These are phyloP conservation scores for Trypoxylon attenuatum DNA, from an alignment of 2,888 invertebrate species.

Conservation along the genomic window DNA sequence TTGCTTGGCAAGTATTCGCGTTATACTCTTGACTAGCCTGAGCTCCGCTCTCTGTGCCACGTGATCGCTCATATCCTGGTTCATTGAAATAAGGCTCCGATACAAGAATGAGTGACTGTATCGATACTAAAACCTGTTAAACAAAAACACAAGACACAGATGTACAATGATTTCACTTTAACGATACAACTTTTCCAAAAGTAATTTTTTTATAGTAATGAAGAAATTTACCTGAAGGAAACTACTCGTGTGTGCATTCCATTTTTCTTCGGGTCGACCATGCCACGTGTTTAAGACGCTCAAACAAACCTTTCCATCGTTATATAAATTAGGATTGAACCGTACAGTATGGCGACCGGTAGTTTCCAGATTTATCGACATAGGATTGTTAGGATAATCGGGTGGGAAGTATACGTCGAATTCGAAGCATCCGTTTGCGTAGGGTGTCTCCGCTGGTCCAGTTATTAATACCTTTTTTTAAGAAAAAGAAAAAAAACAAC, in stretches of 20 bases:
- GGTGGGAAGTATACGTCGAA: slow-evolving; percentile 94
- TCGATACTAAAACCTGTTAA: slow-evolving; percentile 88
- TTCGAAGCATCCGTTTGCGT: slow-evolving; percentile 93
- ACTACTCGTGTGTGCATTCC: slow-evolving; percentile 97
- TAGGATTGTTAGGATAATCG: slow-evolving; percentile 88
- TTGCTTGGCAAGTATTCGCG: slow-evolving; percentile 95
- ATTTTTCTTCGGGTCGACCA: slow-evolving; percentile 96
- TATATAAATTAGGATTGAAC: slow-evolving; percentile 95
- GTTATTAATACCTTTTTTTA: slow-evolving; percentile 95
- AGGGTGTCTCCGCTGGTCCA: slow-evolving; percentile 93
- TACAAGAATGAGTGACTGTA: slow-evolving; percentile 93
- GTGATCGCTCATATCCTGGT: slow-evolving; percentile 93
- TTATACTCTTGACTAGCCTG: slow-evolving; percentile 95
- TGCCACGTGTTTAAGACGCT: slow-evolving; percentile 98
- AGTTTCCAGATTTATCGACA: slow-evolving; percentile 93
- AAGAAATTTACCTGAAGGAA: slow-evolving; percentile 88
- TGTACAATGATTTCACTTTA: neutral
- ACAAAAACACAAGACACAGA: neutral
- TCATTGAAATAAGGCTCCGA: slow-evolving; percentile 97
- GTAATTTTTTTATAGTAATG: neutral
- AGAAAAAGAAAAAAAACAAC: no score
- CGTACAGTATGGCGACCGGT: slow-evolving; percentile 92
- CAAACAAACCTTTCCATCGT: slow-evolving; percentile 96
- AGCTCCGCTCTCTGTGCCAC: slow-evolving; percentile 91
- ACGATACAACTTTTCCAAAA: neutral